Base-by-base conservation (phyloP, 2,888 invertebrate species). In the Ochropleura plecta region DNA sequence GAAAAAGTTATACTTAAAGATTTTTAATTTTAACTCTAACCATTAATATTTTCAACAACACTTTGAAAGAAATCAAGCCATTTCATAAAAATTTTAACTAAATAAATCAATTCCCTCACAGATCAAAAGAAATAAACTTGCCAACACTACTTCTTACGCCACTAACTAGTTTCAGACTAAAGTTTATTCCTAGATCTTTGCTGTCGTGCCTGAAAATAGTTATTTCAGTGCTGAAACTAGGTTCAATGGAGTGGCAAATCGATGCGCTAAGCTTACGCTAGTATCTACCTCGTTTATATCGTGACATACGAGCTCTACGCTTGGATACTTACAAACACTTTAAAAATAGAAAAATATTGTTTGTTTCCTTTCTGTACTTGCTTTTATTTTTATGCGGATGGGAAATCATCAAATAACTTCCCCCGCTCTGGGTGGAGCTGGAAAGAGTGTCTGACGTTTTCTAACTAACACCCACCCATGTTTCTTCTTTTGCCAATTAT, bases 191-290 rank as follows among this genome's bases (percentile, higher is more conserved):
- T 76, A 70, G 72, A 74, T 73, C 57, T 73, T 78, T 73, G 69
- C 69, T 69, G 53, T 53, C 55, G 57, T 63, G 70, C 55, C 84
- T 85, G 79, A 73, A 83, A 84, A 88, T 85, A 86, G 85, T 88
- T 84, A 86, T 88, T 88, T 81, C 73, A 84, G 82, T 84, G 65
- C 78, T 71, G 79, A 83, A 87, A 85, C 83, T 80, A 83, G 79
- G 86, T 89, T 86, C 88, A 88, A 88, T 90, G 85, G 87, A 77
- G 84, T 78, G 85, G 86, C 81, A 88, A 90, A 90, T 90, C 86
- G 89, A 88, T 87, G 88, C 76, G 84, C 75, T 85, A 84, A 86
- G 84, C 87, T 87, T 79, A 76, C 80, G 82, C 73, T 76, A 70
- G 78, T 75, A 84, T 70, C 79, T 78, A 75, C 79, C 78, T 83